Evolutionary conservation across 2,888 invertebrate species (phyloP).

Genomic region (Rhagonycha lutea): DNA sequence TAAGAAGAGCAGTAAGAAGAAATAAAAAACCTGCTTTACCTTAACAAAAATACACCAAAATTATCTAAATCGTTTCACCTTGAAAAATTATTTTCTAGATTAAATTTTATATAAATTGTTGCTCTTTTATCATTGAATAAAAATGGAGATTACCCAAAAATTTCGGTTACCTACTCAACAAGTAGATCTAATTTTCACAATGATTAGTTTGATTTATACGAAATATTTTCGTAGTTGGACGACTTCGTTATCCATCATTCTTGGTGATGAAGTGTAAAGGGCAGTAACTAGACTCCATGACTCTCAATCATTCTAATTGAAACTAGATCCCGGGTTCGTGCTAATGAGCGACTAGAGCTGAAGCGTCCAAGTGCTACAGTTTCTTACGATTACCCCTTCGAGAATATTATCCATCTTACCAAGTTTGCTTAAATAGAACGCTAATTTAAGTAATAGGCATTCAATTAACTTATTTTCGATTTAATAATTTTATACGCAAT

Average conservation of each 20-base stretch:
- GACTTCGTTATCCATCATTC: slow-evolving; percentile 47
- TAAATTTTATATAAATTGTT: not conserved
- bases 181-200: not conserved
- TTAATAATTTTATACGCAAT: not conserved
- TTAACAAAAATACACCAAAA: not conserved
- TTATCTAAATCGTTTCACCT: not conserved
- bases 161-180: not conserved
- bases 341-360: slow-evolving; percentile 49
- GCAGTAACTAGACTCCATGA: slow-evolving; percentile 51
- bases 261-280: slow-evolving; percentile 49
- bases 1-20: slow-evolving; percentile 16
- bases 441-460: slow-evolving; percentile 49
- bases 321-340: slow-evolving; percentile 50
- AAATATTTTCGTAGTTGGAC: not conserved
- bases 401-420: slow-evolving; percentile 48
- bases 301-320: slow-evolving; percentile 57
- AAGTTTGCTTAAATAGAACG: slow-evolving; percentile 46
- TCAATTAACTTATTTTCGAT: slow-evolving; percentile 37
- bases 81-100: not conserved
- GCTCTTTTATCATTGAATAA: not conserved
- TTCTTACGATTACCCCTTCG: slow-evolving; percentile 47
- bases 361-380: slow-evolving; percentile 38
- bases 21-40: not conserved
- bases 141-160: not conserved
- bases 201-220: not conserved